Percentiles rank a stretch among this genome's conserved stretches.
phyloP scores from a whole-genome alignment of 1,140 invertebrate genomes.

The Penaeus vannamei region DNA sequence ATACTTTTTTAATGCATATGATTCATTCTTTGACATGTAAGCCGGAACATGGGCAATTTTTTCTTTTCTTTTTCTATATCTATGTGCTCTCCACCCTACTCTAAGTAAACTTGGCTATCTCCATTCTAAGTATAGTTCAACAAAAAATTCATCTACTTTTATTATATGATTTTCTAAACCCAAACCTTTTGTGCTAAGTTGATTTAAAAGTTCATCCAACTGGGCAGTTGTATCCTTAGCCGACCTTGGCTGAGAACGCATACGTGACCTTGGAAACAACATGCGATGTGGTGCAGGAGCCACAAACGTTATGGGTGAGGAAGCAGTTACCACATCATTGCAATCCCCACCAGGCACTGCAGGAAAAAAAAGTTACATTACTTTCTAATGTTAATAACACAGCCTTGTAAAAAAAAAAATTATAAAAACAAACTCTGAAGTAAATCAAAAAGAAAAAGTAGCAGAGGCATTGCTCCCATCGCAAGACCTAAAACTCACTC shows the following conservation, averaged over 20 bases:
- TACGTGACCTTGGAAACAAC: conserved; percentile 13
- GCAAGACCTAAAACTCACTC: conserved; percentile 21
- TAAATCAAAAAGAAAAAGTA: no score
- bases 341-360: conserved; percentile 37
- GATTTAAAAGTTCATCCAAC: conserved; percentile 42
- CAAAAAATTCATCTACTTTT: background rate
- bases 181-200: conserved; percentile 31
- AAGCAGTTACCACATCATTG: background rate
- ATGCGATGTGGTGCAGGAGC: conserved; percentile 1
- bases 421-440: no score
- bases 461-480: no score
- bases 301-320: background rate
- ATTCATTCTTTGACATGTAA: no score
- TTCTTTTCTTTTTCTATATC: no score
- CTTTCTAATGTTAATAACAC: background rate
- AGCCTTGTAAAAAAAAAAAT: background rate
- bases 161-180: background rate
- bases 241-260: background rate
- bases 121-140: background rate
- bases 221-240: conserved; percentile 27
- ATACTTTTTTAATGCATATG: no score
- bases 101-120: no score
- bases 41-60: no score
- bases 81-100: no score
- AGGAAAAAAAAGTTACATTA: conserved; percentile 4